Percentiles rank a stretch among this genome's conserved stretches.
These are phyloP conservation scores for Zaprionus vittiger DNA, from an alignment of 1,140 invertebrate genomes.

Conservation along the genomic window DNA sequence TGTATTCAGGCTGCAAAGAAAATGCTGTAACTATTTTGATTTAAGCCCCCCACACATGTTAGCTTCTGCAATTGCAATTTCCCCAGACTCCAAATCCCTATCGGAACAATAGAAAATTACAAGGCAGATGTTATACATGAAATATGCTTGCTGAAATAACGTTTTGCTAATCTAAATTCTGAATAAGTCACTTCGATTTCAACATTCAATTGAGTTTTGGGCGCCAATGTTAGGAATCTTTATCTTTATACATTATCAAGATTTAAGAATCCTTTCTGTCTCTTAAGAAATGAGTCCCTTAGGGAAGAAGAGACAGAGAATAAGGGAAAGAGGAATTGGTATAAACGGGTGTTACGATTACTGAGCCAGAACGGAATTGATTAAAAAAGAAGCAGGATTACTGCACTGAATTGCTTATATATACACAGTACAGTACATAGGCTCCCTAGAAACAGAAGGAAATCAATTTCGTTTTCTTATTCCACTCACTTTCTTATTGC, in stretches of 20 bases:
- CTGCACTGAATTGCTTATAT: not conserved
- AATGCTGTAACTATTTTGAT: conserved; percentile 16
- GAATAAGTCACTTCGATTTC: no score
- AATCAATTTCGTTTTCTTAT: not conserved
- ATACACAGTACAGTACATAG: not conserved
- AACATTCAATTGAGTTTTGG: no score
- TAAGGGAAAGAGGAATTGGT: no score
- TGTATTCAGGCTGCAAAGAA: not conserved
- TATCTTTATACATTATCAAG: no score
- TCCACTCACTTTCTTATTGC: conserved; percentile 14
- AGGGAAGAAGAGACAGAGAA: not conserved
- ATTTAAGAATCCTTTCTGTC: no score
- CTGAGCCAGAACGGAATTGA: no score
- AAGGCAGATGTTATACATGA: not conserved
- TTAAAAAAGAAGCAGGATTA: not conserved
- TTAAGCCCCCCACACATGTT: not conserved
- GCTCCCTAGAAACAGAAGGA: not conserved
- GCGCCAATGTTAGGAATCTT: no score
- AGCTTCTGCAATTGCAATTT: conserved; percentile 3
- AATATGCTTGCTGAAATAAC: not conserved
- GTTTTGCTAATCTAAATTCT: not conserved
- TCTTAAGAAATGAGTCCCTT: not conserved
- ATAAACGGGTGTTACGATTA: no score
- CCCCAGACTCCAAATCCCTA: not conserved
- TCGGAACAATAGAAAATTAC: not conserved